Conservation (phyloP, 2,888 invertebrate genomes). For the Stenchaetothrips biformis region DNA sequence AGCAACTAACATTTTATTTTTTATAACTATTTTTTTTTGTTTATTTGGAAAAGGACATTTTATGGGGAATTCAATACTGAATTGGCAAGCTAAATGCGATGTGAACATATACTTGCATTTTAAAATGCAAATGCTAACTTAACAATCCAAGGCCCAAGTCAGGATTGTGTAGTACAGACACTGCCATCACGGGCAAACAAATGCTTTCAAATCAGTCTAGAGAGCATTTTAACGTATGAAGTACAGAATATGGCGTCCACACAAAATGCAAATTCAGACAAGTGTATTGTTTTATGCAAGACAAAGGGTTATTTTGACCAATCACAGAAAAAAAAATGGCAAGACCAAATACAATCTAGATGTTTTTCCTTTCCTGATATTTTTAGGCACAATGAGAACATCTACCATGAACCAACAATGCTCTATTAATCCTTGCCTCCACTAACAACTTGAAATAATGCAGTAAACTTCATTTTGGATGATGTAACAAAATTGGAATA, state of each 20-base stretch:
- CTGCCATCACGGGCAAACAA: not conserved
- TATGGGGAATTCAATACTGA: not conserved
- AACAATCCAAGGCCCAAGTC: no score
- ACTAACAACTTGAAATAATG: no score
- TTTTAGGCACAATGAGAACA: no score
- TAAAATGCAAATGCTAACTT: not conserved
- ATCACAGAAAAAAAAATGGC: not conserved
- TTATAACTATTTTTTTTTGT: not conserved
- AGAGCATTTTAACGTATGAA: not conserved
- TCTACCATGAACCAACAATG: no score
- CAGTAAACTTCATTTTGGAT: no score
- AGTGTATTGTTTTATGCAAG: not conserved
- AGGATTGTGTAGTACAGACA: no score
- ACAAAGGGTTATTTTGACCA: not conserved
- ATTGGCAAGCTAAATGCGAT: not conserved
- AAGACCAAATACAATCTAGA: not conserved
- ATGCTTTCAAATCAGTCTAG: slow-evolving; percentile 1
- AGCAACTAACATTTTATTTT: not conserved
- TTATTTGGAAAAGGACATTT: not conserved
- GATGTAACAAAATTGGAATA: no score
- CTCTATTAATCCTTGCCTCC: no score
- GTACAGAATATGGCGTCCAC: not conserved
- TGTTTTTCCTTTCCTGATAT: no score
- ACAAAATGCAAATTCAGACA: not conserved
- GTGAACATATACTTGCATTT: no score